Conservation (phyloP, 2,113 vertebrate species). For the Tylochromis polylepis region DNA sequence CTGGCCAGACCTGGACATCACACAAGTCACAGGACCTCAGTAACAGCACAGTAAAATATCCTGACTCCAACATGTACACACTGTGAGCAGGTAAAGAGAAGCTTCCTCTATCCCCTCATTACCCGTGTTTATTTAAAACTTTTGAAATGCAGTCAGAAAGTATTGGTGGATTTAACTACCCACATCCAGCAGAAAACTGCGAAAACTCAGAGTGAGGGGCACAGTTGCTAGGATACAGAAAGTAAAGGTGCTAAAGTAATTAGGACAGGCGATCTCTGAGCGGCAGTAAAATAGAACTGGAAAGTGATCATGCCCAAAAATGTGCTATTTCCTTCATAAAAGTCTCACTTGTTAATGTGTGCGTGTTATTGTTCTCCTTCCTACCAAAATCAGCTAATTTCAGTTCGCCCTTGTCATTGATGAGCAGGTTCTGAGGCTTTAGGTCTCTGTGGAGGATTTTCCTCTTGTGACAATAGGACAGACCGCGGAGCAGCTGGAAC, state of each 20-base stretch:
- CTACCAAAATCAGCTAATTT: slow-evolving; percentile 94
- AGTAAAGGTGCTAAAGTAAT: slow-evolving; percentile 41
- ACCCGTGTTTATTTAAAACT: background rate
- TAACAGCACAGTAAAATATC: background rate
- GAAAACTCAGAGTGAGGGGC: slow-evolving; percentile 3
- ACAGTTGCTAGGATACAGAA: slow-evolving; percentile 64
- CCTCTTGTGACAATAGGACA: slow-evolving; percentile 89
- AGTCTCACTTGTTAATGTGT: background rate
- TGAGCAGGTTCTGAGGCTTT: slow-evolving; percentile 96
- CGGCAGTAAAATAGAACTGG: slow-evolving; percentile 30
- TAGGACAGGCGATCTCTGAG: background rate
- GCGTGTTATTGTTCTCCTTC: slow-evolving; percentile 23
- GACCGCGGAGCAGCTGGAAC: slow-evolving; percentile 94
- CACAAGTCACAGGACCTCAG: background rate
- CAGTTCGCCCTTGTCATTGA: slow-evolving; percentile 91
- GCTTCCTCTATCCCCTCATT: background rate
- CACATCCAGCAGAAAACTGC: background rate
- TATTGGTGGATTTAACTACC: background rate
- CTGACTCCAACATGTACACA: background rate
- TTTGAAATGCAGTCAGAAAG: background rate
- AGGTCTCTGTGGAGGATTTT: slow-evolving; percentile 96
- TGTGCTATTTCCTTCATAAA: background rate
- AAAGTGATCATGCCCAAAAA: background rate
- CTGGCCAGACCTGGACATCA: slow-evolving; percentile 82
- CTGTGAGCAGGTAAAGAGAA: background rate